Percentiles rank a stretch among this genome's conserved stretches.
Conservation (phyloP, 1,140 invertebrate genomes). For the Acyrthosiphon pisum region DNA sequence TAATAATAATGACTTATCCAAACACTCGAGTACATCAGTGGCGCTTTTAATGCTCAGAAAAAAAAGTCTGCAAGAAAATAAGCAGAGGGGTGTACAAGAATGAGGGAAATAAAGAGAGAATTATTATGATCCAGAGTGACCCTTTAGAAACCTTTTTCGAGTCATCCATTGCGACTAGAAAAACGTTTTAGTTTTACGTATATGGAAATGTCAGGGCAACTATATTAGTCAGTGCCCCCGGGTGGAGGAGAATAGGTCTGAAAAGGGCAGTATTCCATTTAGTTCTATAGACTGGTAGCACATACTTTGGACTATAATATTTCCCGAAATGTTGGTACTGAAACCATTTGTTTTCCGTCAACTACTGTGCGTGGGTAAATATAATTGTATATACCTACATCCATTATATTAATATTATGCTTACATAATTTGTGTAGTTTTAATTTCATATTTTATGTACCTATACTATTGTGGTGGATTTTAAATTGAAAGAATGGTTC, state of each 20-base stretch:
- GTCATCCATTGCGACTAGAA: conserved; percentile 45
- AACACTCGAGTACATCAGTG: background rate
- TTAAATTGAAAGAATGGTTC: background rate
- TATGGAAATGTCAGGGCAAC: conserved; percentile 2
- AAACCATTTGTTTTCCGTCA: background rate
- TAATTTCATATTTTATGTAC: background rate
- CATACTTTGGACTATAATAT: background rate
- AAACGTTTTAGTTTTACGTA: conserved; percentile 56
- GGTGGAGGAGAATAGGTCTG: background rate
- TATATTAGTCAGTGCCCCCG: background rate
- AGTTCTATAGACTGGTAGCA: background rate
- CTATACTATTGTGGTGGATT: background rate
- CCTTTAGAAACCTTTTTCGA: conserved; percentile 56
- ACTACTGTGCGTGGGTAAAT: background rate
- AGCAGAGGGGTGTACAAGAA: background rate
- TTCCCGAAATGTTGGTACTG: background rate
- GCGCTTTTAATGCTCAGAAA: background rate
- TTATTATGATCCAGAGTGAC: conserved; percentile 32
- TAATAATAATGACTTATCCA: conserved; percentile 18
- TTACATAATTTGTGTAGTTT: background rate
- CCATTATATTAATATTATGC: background rate
- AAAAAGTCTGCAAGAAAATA: conserved; percentile 6
- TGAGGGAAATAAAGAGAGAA: background rate
- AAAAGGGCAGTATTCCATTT: background rate
- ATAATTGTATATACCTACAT: background rate